phyloP scores from a whole-genome alignment of 2,888 invertebrate genomes.

The Xanthia togata region DNA sequence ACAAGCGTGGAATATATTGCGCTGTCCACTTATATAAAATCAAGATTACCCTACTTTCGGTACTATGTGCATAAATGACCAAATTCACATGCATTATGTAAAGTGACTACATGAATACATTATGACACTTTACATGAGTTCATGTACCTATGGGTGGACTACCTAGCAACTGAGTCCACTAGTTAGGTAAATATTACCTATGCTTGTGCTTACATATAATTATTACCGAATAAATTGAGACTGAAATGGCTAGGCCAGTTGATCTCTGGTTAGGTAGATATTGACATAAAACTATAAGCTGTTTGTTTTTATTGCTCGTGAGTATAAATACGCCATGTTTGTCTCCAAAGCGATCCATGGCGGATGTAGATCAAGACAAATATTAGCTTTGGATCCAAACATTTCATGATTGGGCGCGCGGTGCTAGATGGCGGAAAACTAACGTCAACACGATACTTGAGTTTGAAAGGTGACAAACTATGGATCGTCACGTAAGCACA shows the following conservation, averaged over 20 bases:
- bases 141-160: background rate
- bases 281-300: constrained; percentile 36
- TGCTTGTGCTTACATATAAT: background rate
- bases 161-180: background rate
- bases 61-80: constrained; percentile 16
- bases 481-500: background rate
- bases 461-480: constrained; percentile 3
- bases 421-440: background rate
- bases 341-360: constrained; percentile 24
- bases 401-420: background rate
- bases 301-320: constrained; percentile 29
- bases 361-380: constrained; percentile 55
- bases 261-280: background rate
- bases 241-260: background rate
- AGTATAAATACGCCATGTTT: constrained; percentile 24
- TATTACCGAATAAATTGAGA: background rate
- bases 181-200: constrained; percentile 4
- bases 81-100: background rate
- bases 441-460: background rate
- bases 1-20: constrained; percentile 45
- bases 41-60: constrained; percentile 22
- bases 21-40: constrained; percentile 29
- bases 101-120: background rate
- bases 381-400: constrained; percentile 38
- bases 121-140: background rate